Evolutionary conservation across 2,797 vertebrate genomes (phyloP).

Genomic region (Poeciliopsis infans): DNA sequence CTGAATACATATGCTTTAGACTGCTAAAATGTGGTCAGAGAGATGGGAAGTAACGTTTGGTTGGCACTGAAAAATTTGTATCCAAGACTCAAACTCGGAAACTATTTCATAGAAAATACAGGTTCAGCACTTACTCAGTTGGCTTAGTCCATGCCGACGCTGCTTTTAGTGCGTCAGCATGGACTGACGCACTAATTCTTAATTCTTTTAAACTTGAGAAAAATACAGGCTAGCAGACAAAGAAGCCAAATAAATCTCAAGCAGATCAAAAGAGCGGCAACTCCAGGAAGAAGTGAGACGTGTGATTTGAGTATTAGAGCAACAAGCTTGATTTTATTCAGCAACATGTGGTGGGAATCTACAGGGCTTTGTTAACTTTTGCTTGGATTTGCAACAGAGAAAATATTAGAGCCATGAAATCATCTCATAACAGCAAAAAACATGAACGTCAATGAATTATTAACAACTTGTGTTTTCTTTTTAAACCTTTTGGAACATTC

Average conservation of each 20-base stretch:
- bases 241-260: constrained; percentile 7
- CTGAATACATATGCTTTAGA: neutral
- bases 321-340: constrained; percentile 13
- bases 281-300: neutral
- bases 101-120: neutral
- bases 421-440: constrained; percentile 36
- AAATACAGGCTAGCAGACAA: neutral
- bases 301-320: neutral
- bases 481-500: constrained; percentile 44
- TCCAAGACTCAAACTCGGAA: neutral
- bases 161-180: too few species aligned
- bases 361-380: constrained; percentile 17
- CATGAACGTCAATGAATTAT: constrained; percentile 57
- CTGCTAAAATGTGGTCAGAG: neutral
- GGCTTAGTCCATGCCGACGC: too few species aligned
- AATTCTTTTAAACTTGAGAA: neutral
- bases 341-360: constrained; percentile 30
- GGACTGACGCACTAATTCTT: too few species aligned
- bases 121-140: neutral
- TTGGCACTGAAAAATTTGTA: neutral
- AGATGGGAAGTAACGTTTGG: neutral
- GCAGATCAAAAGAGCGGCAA: neutral
- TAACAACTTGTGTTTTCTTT: constrained; percentile 49
- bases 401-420: constrained; percentile 38
- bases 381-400: constrained; percentile 6